Evolutionary conservation across 1,140 invertebrate species (phyloP), one percentile per base, ranked within the genome.

Genomic region (Luehdorfia chinensis): DNA sequence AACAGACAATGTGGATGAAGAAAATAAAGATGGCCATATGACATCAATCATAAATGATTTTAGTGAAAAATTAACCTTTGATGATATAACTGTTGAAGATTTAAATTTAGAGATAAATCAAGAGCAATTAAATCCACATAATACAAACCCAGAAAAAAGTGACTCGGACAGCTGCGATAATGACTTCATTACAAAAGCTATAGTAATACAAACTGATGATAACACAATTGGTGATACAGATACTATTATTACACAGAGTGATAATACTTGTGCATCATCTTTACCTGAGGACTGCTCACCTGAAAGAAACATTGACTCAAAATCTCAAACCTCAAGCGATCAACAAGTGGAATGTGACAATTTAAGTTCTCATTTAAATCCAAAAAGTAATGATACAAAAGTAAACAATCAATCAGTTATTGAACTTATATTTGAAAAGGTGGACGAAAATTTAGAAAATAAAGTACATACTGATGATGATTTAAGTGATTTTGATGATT

Each of bases 1-100:
- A 44, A 47, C 33, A 41, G 53, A 52, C 49, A 45, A 12, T 43
- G 47, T 48, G 30, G 51, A 47, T 52, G 54, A 45, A 18, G 21
- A 23, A 36, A 47, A 21, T 23, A 34, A 45, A 19, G 33, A 55
- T 39, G 18, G 55, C 1, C 18, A 45, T 14, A 28, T 44, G 30
- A 47, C 36, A 23, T 41, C 63, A 30, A 31, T 43, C 28, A 31
- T 41, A 32, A 47, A 60, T 59, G 50, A 39, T 41, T 48, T 37
- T 25, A 33, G 36, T 54, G 57, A 62, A 50, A 64, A 59, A 41
- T 16, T 55, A 39, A 69, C 61, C 55, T 53, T 50, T 50, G 84
- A 87, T 59, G 78, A 85, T 33, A 62, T 59, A 36, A 67, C 73
- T 50, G 56, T 87, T 52, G 86, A 87, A 72, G 86, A 87, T 66